These are phyloP conservation scores for Aegithalos caudatus DNA, from an alignment of 2,113 vertebrate genomes.

Conservation along the genomic window DNA sequence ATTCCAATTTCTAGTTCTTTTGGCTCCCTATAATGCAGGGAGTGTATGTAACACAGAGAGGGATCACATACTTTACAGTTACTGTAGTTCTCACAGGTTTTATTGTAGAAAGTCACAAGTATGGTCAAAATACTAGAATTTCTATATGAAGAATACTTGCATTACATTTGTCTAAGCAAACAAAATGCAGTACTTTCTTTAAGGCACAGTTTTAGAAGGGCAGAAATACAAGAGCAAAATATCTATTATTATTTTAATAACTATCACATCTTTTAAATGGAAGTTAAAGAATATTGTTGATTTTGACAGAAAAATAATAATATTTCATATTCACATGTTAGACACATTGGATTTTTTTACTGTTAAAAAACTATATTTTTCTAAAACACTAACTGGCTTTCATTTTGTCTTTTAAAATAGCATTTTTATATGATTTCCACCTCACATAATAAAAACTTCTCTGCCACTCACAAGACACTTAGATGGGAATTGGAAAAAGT, in stretches of 20 bases:
- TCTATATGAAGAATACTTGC: neutral
- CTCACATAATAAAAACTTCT: neutral
- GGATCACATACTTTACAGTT: neutral
- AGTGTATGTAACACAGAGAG: neutral
- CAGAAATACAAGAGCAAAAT: neutral
- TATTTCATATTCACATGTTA: neutral
- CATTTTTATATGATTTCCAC: neutral
- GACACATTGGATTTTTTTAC: neutral
- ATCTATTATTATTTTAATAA: neutral
- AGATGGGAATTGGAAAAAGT: neutral
- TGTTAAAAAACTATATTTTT: neutral
- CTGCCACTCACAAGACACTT: neutral
- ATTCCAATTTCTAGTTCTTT: neutral
- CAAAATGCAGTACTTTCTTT: neutral
- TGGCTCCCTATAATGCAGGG: neutral
- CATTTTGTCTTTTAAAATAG: neutral
- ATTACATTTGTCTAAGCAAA: neutral
- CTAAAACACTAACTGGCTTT: neutral
- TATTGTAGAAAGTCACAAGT: neutral
- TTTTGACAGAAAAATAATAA: neutral
- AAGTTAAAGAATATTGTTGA: neutral
- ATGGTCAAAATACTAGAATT: neutral
- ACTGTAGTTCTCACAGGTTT: neutral
- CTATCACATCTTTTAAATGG: neutral
- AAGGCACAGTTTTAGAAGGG: neutral